Evolutionary conservation across 2,113 vertebrate genomes (phyloP).

Genomic region (Apodemus sylvaticus): DNA sequence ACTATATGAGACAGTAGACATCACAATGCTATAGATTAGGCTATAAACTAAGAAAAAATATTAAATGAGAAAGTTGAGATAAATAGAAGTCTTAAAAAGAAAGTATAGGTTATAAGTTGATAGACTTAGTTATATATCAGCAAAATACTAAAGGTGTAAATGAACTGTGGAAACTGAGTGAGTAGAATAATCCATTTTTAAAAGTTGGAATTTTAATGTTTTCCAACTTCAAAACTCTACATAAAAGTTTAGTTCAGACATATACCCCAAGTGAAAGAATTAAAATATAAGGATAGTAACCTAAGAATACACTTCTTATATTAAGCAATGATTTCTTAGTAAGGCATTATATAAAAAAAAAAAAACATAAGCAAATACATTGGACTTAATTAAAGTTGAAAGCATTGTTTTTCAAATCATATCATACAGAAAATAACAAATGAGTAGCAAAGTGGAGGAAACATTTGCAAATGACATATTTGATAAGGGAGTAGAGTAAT

Average conservation of each 20-base stretch:
- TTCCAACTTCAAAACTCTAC: neutral
- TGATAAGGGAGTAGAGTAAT: neutral
- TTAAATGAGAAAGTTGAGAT: neutral
- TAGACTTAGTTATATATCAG: neutral
- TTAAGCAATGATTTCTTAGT: neutral
- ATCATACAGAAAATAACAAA: neutral
- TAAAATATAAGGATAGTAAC: neutral
- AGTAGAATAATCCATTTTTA: neutral
- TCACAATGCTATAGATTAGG: neutral
- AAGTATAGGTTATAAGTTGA: neutral
- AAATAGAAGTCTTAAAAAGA: neutral
- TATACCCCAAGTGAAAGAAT: neutral
- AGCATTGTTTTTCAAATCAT: neutral
- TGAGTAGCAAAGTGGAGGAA: neutral
- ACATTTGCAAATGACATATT: neutral
- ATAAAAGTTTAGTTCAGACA: neutral
- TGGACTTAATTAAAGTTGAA: neutral
- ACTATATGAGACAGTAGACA: neutral
- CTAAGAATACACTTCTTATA: neutral
- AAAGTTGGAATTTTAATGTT: neutral
- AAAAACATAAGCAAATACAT: neutral
- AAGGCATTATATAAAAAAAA: neutral
- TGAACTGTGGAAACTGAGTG: neutral
- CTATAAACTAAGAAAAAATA: neutral
- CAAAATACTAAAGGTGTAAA: neutral